These are phyloP conservation scores for Rotaria magnacalcarata DNA, from an alignment of 2,888 invertebrate genomes.

Conservation along the genomic window DNA sequence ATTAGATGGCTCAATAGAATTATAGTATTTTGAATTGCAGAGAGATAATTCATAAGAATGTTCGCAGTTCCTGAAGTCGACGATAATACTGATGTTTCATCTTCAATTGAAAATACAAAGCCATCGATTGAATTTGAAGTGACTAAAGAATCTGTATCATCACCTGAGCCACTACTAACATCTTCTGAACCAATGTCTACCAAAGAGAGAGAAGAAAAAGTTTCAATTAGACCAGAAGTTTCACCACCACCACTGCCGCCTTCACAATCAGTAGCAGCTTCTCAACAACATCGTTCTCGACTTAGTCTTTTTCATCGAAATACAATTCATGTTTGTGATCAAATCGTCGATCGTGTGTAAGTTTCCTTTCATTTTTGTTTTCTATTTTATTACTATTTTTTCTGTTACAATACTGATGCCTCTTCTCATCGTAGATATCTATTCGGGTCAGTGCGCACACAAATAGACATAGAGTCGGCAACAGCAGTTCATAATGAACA, in stretches of 20 bases:
- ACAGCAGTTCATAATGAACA: neutral
- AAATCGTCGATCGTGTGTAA: neutral
- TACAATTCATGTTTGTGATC: neutral
- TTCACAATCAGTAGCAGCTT: neutral
- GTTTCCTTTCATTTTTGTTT: neutral
- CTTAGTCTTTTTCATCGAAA: neutral
- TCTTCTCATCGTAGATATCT: neutral
- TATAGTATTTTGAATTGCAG: neutral
- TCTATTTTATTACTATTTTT: neutral
- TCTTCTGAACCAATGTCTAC: neutral
- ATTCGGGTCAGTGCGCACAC: neutral
- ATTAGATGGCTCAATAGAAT: neutral
- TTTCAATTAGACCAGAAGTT: neutral
- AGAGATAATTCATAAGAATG: neutral
- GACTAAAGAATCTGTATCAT: neutral
- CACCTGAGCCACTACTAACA: neutral
- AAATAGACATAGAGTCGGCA: neutral
- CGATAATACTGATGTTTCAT: neutral
- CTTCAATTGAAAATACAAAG: neutral
- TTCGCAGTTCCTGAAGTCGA: slow-evolving; percentile 12
- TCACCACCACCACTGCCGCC: neutral
- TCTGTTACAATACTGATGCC: neutral
- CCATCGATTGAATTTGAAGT: neutral
- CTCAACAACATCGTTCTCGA: neutral
- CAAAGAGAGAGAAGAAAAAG: neutral